Evolutionary conservation across 37 sponge, comb jelly and placozoan species (phyloP), one percentile per base, ranked within the genome.

Genomic region (Chondrosia reniformis): DNA sequence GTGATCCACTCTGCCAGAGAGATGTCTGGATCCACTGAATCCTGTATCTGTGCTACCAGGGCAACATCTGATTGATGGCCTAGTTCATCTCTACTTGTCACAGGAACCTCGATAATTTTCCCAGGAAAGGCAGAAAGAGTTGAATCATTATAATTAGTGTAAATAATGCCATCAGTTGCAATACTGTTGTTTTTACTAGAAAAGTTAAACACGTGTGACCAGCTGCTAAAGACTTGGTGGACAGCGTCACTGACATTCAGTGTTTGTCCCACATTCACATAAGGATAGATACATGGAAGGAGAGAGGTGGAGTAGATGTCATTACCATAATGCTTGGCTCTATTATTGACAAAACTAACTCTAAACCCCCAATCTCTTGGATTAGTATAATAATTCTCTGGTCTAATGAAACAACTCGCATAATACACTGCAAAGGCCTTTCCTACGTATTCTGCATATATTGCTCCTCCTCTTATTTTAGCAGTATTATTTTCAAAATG

Each of bases 381-480:
- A 2, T 4, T 36, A 6, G 22, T 39, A n/a, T 57, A 56, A 46
- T 40, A 54, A 36, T 80, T 49, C 74, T 74, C 71, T 45, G 79
- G 83, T 17, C 76, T 78, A 15, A 88, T 40, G 63, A 88, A 88
- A 28, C 89, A 88, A 46, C 79, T 82, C 17, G 52, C 63, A 4
- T 61, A 33, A 30, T 52, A 27, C 0, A 83, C 31, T 3, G 75
- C 24, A 45, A 79, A 76, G 24, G 74, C 59, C 21, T 80, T 79
- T 12, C 84, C 81, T 1, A 83, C 74, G 8, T 71, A 54, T 2
- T 79, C 65, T 10, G 76, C 37, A 74, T 88, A 88, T 17, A 88
- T 76, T 3, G 89, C 89, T 1, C 89, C 84, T 46, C 89, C 89
- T 12, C 63, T 43, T 13, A 32, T 19, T 15, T 45, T 45, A 4